Evolutionary conservation across 2,797 vertebrate species (phyloP).

Genomic region (Poeciliopsis turneri): DNA sequence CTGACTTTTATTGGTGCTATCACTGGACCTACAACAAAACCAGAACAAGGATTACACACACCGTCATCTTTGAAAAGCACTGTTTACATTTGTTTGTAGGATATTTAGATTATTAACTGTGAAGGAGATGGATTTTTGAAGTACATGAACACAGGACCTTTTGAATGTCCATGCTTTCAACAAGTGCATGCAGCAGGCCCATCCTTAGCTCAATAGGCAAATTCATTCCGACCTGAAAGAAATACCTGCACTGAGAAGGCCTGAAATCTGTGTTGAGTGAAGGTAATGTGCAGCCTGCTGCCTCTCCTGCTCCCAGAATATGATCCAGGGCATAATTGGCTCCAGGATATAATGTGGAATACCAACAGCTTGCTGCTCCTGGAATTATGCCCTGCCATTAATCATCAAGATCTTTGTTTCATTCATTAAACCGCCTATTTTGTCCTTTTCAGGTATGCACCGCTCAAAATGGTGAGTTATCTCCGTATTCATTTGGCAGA

Average conservation of each 20-base stretch:
- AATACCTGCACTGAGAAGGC: constrained; percentile 67
- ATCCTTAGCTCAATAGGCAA: constrained; percentile 73
- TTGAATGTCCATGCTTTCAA: constrained; percentile 71
- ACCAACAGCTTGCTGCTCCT: constrained; percentile 36
- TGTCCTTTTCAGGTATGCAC: constrained; percentile 85
- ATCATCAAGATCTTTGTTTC: constrained; percentile 25
- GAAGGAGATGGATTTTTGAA: constrained; percentile 33
- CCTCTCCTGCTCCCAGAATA: constrained; percentile 66
- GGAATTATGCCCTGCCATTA: constrained; percentile 20
- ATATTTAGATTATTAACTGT: constrained; percentile 21
- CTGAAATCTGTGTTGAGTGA: constrained; percentile 82
- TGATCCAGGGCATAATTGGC: constrained; percentile 72
- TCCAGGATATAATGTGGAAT: constrained; percentile 63
- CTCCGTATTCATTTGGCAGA: not conserved
- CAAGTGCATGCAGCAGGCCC: constrained; percentile 62
- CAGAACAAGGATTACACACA: not conserved
- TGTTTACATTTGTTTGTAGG: not conserved
- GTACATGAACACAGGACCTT: constrained; percentile 73
- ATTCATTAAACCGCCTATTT: constrained; percentile 35
- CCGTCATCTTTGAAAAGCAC: not conserved
- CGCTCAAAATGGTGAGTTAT: constrained; percentile 82
- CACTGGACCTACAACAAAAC: not conserved
- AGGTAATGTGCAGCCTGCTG: constrained; percentile 77
- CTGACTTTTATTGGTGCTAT: constrained; percentile 9
- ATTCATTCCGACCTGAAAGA: constrained; percentile 78